Conservation (phyloP, 2,797 vertebrate species). For the Phataginus tricuspis region DNA sequence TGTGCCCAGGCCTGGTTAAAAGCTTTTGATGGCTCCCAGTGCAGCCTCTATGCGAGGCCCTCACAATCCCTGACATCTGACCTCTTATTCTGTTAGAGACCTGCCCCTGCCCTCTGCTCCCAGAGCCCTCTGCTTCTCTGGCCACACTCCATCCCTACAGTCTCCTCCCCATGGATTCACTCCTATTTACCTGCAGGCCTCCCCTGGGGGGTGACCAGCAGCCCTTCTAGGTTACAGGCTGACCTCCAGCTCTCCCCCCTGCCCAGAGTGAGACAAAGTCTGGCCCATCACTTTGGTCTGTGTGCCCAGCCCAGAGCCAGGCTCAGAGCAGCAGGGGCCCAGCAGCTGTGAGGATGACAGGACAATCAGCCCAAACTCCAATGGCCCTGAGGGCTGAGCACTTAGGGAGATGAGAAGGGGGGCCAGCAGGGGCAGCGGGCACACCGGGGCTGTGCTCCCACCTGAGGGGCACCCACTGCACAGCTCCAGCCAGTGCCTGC, state of each 20-base stretch:
- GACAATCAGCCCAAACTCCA: too few relatives aligned
- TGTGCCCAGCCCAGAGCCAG: background rate
- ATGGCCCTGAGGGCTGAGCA: fast-evolving
- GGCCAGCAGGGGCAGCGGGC: background rate
- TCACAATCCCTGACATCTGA: background rate
- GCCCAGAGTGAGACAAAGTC: background rate
- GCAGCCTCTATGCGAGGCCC: background rate
- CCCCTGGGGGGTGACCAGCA: too few relatives aligned
- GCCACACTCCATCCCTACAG: too few relatives aligned
- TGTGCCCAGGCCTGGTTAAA: background rate
- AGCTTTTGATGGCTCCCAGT: constrained; percentile 17
- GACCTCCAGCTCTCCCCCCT: background rate
- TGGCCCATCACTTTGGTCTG: background rate
- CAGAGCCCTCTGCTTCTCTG: background rate
- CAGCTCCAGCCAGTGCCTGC: background rate
- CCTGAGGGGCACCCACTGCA: too few relatives aligned
- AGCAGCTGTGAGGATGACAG: background rate
- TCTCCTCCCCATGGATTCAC: background rate
- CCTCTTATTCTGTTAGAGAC: background rate
- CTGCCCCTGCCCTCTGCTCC: background rate
- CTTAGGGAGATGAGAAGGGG: background rate
- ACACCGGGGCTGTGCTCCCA: too few relatives aligned
- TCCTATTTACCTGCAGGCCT: background rate
- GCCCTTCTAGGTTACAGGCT: background rate
- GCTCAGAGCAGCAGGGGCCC: background rate